These are phyloP conservation scores for Patella caerulea DNA, from an alignment of 2,888 invertebrate genomes.

Conservation along the genomic window DNA sequence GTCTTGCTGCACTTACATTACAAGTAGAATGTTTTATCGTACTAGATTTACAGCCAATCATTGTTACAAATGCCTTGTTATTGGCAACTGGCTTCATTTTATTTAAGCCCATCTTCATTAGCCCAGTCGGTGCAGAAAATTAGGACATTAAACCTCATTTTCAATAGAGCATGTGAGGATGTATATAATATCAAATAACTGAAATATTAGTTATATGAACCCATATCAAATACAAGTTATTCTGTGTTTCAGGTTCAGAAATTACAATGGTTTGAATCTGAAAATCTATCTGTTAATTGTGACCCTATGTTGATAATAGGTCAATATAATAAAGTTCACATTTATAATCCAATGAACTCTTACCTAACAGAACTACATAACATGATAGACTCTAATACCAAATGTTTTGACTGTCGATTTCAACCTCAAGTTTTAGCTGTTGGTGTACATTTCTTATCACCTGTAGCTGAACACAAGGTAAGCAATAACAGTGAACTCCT, in stretches of 20 bases:
- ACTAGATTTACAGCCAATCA: too few relatives aligned
- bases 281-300: background rate
- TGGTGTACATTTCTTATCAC: slow-evolving; percentile 1
- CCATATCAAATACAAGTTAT: background rate
- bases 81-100: too few relatives aligned
- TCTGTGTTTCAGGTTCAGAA: background rate
- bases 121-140: too few relatives aligned
- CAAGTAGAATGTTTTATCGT: too few relatives aligned
- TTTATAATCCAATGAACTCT: background rate
- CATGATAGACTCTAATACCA: background rate
- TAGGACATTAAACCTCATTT: too few relatives aligned
- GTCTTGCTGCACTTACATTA: too few relatives aligned
- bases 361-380: background rate
- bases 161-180: too few relatives aligned
- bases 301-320: background rate
- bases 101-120: too few relatives aligned
- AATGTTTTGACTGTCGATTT: background rate
- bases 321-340: background rate
- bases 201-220: too few relatives aligned
- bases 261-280: background rate
- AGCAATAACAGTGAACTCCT: too few relatives aligned
- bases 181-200: too few relatives aligned
- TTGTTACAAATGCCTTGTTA: too few relatives aligned
- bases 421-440: background rate
- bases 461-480: slow-evolving; percentile 8